Percentiles rank a stretch among this genome's conserved stretches.
phyloP scores from a whole-genome alignment of 2,888 invertebrate genomes.

The Mystacides longicornis region DNA sequence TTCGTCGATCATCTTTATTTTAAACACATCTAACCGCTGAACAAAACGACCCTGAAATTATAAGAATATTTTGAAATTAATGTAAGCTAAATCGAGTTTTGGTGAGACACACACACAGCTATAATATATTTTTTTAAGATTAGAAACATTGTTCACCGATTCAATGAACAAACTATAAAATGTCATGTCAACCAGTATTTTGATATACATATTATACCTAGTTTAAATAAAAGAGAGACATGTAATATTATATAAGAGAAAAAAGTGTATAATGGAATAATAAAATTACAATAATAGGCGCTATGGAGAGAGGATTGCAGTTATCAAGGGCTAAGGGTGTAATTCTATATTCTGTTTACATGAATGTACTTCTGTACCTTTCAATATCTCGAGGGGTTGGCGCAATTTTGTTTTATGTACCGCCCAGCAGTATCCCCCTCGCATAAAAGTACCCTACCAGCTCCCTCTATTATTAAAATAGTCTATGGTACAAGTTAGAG shows the following conservation, averaged over 20 bases:
- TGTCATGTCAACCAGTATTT: no score
- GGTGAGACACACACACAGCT: no score
- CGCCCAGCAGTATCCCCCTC: background rate
- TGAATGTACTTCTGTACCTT: no score
- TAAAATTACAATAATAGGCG: background rate
- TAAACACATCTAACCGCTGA: no score
- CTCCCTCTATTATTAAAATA: background rate
- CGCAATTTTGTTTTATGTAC: background rate
- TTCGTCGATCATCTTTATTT: no score
- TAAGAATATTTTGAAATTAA: no score
- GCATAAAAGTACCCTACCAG: background rate
- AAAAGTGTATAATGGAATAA: background rate
- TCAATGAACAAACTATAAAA: no score
- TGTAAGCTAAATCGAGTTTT: no score
- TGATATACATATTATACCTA: background rate
- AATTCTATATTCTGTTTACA: slow-evolving; percentile 15
- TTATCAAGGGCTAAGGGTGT: slow-evolving; percentile 14
- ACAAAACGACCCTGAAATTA: no score
- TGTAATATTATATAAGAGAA: background rate
- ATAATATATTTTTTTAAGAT: no score
- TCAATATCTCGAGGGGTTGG: background rate
- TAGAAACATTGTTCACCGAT: no score
- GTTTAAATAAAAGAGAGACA: background rate
- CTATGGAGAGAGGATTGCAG: no score
- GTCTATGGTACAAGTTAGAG: background rate